Base-by-base conservation (phyloP, 1,140 invertebrate species). In the Macrobrachium nipponense region DNA sequence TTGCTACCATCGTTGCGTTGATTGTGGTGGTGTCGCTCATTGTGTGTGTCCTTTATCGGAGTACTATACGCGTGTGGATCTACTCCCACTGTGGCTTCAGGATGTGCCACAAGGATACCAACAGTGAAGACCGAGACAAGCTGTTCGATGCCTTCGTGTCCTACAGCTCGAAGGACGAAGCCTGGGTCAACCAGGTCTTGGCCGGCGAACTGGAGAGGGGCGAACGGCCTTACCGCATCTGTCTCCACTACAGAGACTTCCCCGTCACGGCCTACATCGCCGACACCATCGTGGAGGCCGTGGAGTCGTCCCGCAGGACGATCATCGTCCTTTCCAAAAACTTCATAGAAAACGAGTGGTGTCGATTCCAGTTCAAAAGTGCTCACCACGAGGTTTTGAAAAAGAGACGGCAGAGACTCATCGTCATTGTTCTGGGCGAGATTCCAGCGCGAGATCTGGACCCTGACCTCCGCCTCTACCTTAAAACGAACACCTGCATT, bases 341-440 rank as follows among this genome's bases (percentile, higher is more conserved):
- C 92, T 98, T 98, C 92, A 93, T 98, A 23, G 95, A 96, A 91
- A 97, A 96, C 91, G 96, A 98, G 92, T 98, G 97, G 97, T 95
- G 96, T 89, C 94, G 96, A 80, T 97, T 97, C 90, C 97, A 98
- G 91, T 97, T 98, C 91, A 97, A 97, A 92, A 95, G 95, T 75
- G 97, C 97, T 2, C 93, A 98, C n/a, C 95, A 96, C 90, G 96
- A 98, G 91, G 95, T 96, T 80, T 94, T 98, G 76, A 96, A 96
- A 92, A 95, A 95, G 90, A 93, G 87, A 11, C 88, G 90, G 27
- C 94, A 95, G 90, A 94, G 95, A 90, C 93, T 98, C 87, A 96
- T 98, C 87, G 94, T 98, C 88, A 93, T 98, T 82, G 93, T 97
- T 43, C 94, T 96, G 87, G 96, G 96, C 12, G 96, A 97, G 88